Conservation (phyloP, 2,113 vertebrate species). For the Hippocampus mohnikei region DNA sequence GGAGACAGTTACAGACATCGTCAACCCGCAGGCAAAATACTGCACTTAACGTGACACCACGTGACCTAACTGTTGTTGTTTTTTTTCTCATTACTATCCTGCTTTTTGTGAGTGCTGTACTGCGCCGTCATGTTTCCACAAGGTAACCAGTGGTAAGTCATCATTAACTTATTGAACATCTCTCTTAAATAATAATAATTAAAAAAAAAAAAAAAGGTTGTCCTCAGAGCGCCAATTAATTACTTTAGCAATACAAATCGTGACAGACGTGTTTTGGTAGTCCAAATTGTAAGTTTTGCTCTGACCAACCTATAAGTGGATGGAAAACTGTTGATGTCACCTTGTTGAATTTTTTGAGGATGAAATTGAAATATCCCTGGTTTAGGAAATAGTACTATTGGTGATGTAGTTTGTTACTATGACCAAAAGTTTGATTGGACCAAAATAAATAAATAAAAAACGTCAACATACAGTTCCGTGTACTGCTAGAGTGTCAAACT, state of each 20-base stretch:
- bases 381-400: too few relatives aligned
- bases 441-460: too few relatives aligned
- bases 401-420: too few relatives aligned
- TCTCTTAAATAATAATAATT: background rate
- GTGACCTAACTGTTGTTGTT: background rate
- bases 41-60: background rate
- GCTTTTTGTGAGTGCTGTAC: background rate
- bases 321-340: too few relatives aligned
- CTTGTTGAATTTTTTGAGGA: too few relatives aligned
- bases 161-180: background rate
- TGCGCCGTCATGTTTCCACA: background rate
- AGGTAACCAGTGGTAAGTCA: background rate
- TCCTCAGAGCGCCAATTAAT: background rate
- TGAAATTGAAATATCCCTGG: background rate
- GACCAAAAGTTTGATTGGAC: too few relatives aligned
- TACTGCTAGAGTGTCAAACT: too few relatives aligned
- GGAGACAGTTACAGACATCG: background rate
- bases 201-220: background rate
- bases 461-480: too few relatives aligned
- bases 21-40: background rate
- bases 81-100: background rate
- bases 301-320: background rate
- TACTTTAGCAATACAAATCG: background rate
- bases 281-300: background rate
- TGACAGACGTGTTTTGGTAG: background rate